Conservation (phyloP, 1,140 invertebrate species). For the Linepithema humile region DNA sequence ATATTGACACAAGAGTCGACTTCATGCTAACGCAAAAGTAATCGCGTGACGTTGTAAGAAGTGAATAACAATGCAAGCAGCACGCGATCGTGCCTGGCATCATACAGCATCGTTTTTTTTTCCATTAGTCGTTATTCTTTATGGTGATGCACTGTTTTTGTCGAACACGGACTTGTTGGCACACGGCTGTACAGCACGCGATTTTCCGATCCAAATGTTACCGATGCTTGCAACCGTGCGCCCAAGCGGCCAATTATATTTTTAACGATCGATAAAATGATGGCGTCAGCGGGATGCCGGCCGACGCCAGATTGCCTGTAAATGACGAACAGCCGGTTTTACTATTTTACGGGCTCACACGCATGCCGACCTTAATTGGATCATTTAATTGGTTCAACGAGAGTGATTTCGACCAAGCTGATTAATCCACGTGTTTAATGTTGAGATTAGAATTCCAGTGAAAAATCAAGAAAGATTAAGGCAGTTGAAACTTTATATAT, state of each 20-base stretch:
- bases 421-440: conserved; percentile 24
- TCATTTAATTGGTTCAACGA: conserved; percentile 53
- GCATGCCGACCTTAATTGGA: conserved; percentile 54
- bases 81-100: conserved; percentile 45
- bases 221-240: conserved; percentile 35
- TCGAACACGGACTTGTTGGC: conserved; percentile 33
- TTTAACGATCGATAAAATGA: conserved; percentile 60
- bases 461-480: neutral
- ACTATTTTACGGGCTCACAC: conserved; percentile 55
- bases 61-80: conserved; percentile 12
- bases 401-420: neutral
- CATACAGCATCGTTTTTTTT: conserved; percentile 18
- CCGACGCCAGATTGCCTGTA: conserved; percentile 51
- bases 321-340: conserved; percentile 54
- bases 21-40: conserved; percentile 17
- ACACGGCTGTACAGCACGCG: neutral
- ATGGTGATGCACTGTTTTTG: conserved; percentile 36
- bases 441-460: neutral
- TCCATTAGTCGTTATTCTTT: conserved; percentile 27
- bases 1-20: conserved; percentile 23
- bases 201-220: conserved; percentile 41
- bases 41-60: conserved; percentile 37
- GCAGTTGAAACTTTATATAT: neutral
- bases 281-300: conserved; percentile 50
- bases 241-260: conserved; percentile 65